Base-by-base conservation (phyloP, 2,797 vertebrate species). In the Atherinosoma microstoma region DNA sequence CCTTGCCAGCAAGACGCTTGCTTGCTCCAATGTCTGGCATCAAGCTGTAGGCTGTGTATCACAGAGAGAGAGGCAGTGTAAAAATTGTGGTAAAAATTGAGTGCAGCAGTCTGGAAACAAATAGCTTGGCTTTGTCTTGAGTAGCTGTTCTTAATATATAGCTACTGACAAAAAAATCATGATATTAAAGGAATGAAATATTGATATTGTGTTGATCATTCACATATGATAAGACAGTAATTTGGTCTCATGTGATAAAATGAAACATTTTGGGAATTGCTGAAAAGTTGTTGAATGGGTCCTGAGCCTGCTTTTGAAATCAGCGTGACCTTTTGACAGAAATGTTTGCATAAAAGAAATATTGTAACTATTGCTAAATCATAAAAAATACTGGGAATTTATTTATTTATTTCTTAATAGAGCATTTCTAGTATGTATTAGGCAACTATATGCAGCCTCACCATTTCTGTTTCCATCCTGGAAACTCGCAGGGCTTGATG, bases 401-500 rank as follows among this genome's bases (percentile, higher is more conserved):
- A 1, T 15, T 30, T 45, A 3, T 51, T 53, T 45, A 3, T 51
- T 53, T 34, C n/a, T 29, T 35, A 10, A 24, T 9, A 24, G 24
- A 13, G 32, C 32, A 16, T 16, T 13, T 64, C n/a, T 53, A 11
- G 27, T 35, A 30, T 47, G 38, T 22, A 56, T 42, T 2, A 30
- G 53, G 29, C 30, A 16, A 29, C 32, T 29, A 45, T n/a, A 51
- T 1, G 29, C 53, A 58, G 45, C 10, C 82, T 97, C 95, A 98
- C 96, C 96, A 91, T 94, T 96, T 95, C 95, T 94, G 92, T 97
- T 96, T 92, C 93, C 95, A 69, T 99, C 96, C 38, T 92, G 94
- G 80, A 92, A 95, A 78, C 90, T 90, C 64, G 93, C 95, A 29
- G 96, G 96, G 64, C 95, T 97, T 42, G 95, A 96, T 1, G 93